phyloP scores from a whole-genome alignment of 2,888 invertebrate species.

The Trissonchulus sp. region DNA sequence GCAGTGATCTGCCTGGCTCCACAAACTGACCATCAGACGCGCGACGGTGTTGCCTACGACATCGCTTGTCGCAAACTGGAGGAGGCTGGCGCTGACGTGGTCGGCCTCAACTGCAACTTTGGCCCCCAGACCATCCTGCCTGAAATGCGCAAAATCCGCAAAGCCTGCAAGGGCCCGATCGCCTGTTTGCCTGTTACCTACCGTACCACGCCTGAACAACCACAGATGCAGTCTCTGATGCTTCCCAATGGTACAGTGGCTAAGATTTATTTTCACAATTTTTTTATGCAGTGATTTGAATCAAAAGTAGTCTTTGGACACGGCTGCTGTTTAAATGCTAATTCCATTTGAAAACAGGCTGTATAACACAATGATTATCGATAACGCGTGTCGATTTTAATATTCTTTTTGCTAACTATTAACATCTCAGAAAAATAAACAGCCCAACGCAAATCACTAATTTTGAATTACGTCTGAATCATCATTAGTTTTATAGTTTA shows the following conservation, averaged over 20 bases:
- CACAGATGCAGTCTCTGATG: slow-evolving; percentile 43
- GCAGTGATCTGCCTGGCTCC: slow-evolving; percentile 46
- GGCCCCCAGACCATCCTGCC: slow-evolving; percentile 49
- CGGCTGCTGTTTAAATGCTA: too few species aligned
- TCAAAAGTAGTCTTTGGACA: too few species aligned
- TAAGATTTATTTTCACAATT: too few species aligned
- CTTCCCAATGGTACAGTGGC: slow-evolving; percentile 35
- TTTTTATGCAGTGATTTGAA: too few species aligned
- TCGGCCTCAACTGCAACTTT: slow-evolving; percentile 48
- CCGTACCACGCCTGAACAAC: slow-evolving; percentile 40
- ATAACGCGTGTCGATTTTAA: too few species aligned
- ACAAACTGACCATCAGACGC: slow-evolving; percentile 40
- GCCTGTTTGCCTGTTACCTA: slow-evolving; percentile 46
- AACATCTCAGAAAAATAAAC: too few species aligned
- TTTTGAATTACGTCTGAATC: too few species aligned
- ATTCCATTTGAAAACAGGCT: too few species aligned
- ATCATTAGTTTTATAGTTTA: too few species aligned
- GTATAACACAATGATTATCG: too few species aligned
- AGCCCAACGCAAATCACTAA: too few species aligned
- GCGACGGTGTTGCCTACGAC: slow-evolving; percentile 44
- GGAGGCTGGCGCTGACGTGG: slow-evolving; percentile 48
- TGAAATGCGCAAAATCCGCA: slow-evolving; percentile 42
- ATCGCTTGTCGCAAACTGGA: slow-evolving; percentile 45
- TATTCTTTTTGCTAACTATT: too few species aligned
- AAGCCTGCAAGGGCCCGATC: slow-evolving; percentile 46